Evolutionary conservation across 1,140 invertebrate genomes (phyloP).

Genomic region (Zaprionus capensis): DNA sequence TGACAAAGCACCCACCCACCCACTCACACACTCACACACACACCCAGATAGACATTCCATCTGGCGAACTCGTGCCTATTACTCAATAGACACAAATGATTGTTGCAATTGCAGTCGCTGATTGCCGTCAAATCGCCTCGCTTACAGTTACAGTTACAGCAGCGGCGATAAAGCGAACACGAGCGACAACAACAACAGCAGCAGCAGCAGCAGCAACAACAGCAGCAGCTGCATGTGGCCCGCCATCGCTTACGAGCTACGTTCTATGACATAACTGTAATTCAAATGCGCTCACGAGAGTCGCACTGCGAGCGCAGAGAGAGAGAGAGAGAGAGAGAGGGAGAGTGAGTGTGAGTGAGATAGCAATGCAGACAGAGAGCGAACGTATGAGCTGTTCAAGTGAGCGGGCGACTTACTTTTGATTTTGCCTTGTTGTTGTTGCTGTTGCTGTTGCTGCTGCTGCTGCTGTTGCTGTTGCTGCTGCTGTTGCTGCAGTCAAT

Average conservation of each 20-base stretch:
- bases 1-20: not conserved
- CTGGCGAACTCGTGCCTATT: constrained; percentile 45
- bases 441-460: constrained; percentile 12
- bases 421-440: constrained; percentile 29
- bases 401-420: constrained; percentile 74
- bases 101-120: constrained; percentile 55
- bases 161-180: constrained; percentile 69
- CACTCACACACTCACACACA: not conserved
- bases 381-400: constrained; percentile 34
- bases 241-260: constrained; percentile 45
- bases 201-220: constrained; percentile 26
- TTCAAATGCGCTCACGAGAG: constrained; percentile 73
- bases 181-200: constrained; percentile 48
- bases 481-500: constrained; percentile 39
- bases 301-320: constrained; percentile 41
- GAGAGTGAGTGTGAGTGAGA: constrained; percentile 1
- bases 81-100: constrained; percentile 41
- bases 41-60: not conserved
- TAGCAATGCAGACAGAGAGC: not conserved
- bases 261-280: constrained; percentile 82
- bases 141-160: constrained; percentile 39
- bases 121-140: constrained; percentile 52
- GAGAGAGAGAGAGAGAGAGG: not conserved
- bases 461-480: constrained; percentile 4
- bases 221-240: constrained; percentile 37